Percentiles rank a stretch among this genome's conserved stretches.
Conservation (phyloP, 2,888 invertebrate species). For the Anarsia innoxiella region DNA sequence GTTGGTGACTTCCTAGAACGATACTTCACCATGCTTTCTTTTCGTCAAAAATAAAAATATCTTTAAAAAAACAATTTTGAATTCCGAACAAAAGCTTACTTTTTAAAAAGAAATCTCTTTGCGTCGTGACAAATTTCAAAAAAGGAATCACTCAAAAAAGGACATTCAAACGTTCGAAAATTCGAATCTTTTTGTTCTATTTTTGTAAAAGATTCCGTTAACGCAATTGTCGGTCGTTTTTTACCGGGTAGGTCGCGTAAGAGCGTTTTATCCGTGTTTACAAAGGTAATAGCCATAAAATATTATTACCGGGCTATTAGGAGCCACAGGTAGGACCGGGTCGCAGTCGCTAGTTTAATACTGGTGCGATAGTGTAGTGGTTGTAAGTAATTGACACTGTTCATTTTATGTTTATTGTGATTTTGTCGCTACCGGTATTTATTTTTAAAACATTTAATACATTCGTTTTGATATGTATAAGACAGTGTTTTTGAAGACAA, state of each 20-base stretch:
- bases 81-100: slow-evolving; percentile 18
- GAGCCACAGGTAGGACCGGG: slow-evolving; percentile 65
- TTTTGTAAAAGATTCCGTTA: slow-evolving; percentile 42
- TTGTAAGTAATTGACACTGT: slow-evolving; percentile 58
- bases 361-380: slow-evolving; percentile 42
- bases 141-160: slow-evolving; percentile 23
- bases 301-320: slow-evolving; percentile 66
- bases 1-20: slow-evolving; percentile 68
- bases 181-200: slow-evolving; percentile 31
- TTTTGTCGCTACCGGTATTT: slow-evolving; percentile 26
- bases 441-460: no score
- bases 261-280: slow-evolving; percentile 63
- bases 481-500: no score
- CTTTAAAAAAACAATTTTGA: no score
- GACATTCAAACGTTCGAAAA: no score
- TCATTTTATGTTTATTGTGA: slow-evolving; percentile 49
- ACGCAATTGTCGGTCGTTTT: slow-evolving; percentile 58
- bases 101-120: slow-evolving; percentile 26
- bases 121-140: slow-evolving; percentile 37
- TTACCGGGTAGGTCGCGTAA: slow-evolving; percentile 48
- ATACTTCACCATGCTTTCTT: slow-evolving; percentile 53
- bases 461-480: no score
- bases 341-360: slow-evolving; percentile 52
- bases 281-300: slow-evolving; percentile 69
- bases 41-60: slow-evolving; percentile 29